These are phyloP conservation scores for Limnephilus lunatus DNA, from an alignment of 2,888 invertebrate species.

Conservation along the genomic window DNA sequence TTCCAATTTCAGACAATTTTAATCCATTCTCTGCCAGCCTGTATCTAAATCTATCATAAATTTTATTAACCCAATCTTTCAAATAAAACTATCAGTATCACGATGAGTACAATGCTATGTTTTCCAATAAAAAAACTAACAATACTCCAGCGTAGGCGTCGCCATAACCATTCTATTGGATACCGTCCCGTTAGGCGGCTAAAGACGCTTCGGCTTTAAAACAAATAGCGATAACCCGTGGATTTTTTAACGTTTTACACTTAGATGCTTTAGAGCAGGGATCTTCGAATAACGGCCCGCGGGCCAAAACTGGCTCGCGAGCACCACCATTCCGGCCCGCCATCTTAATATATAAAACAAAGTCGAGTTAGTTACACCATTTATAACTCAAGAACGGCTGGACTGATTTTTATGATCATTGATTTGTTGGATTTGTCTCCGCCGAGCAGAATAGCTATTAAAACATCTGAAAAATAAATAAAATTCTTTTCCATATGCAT, in stretches of 20 bases:
- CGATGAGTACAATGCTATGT: neutral
- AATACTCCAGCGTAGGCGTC: neutral
- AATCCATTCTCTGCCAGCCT: neutral
- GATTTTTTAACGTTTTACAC: neutral
- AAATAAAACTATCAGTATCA: neutral
- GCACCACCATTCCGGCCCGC: too few species aligned
- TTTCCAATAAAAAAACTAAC: neutral
- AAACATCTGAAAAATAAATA: too few species aligned
- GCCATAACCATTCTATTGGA: neutral
- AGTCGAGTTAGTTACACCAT: too few species aligned
- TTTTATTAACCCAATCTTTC: neutral
- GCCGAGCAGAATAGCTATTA: too few species aligned
- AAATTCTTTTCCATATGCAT: too few species aligned
- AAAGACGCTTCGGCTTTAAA: neutral
- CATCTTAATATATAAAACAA: too few species aligned
- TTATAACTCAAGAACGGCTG: too few species aligned
- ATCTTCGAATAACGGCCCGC: too few species aligned
- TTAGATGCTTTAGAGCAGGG: neutral
- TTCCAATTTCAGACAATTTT: neutral
- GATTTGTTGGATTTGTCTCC: too few species aligned
- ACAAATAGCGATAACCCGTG: neutral
- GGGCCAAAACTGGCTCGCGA: too few species aligned
- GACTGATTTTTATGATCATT: too few species aligned
- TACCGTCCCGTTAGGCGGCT: neutral
- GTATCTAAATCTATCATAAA: neutral